Base-by-base conservation (phyloP, 1,140 invertebrate genomes). In the Phocides pigmalion region DNA sequence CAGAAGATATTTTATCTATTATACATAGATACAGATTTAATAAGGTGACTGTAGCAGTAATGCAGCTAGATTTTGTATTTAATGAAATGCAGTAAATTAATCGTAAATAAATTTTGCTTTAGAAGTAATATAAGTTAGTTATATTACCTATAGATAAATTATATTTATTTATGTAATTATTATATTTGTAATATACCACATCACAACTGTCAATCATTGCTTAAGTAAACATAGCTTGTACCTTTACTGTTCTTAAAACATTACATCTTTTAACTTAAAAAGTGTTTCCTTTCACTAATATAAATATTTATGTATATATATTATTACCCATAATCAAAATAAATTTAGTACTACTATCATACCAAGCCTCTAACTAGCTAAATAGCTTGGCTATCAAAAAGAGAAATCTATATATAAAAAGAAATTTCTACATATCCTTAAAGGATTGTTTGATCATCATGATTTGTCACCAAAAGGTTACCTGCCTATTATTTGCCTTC, bases 181-280 rank as follows among this genome's bases (percentile, higher is more conserved):
- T 54, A 25, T 56, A 56, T 56, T 56, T 56, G 53, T 58, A 28
- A 44, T 58, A 28, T 56, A 56, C 9, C 4, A 58, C 39, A 56
- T 42, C 20, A 56, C 39, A 44, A 41, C 42, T 59, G 54, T 46
- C 41, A 44, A 59, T 46, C 25, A 32, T 46, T 46, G 42, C 42
- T 59, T 59, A 20, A 46, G 44, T 35, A 59, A 59, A 47, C 42
- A 58, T 58, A 59, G 56, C 56, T 59, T 59, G 42, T 59, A 59
- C 28, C 42, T 28, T 35, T 47, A 59, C 41, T 59, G 56, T 59
- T 59, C 56, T 59, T 46, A 17, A 59, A 59, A 12, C 41, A 59
- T 59, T 59, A 59, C 42, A 59, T 35, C 54, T 59, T 59, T 59
- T 59, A 47, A 46, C 54, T 59, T 47, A 20, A 47, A 35, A 59